Conservation (phyloP, 2,113 vertebrate genomes). For the Nipponia nippon region DNA sequence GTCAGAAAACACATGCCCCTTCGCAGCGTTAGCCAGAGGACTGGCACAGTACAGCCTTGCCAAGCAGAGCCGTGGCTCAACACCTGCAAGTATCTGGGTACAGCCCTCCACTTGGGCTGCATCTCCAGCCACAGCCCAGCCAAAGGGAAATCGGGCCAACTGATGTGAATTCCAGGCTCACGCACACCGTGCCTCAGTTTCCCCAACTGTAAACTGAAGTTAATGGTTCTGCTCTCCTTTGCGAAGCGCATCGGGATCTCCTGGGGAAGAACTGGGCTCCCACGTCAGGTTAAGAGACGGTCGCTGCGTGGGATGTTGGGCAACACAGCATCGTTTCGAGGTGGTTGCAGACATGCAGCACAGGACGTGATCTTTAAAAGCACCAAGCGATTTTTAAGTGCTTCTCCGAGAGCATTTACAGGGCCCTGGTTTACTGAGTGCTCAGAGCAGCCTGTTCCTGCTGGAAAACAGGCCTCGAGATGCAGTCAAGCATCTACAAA, state of each 20-base stretch:
- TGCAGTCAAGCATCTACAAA: background rate
- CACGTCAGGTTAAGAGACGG: accelerated
- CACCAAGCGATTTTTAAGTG: background rate
- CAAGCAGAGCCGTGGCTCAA: background rate
- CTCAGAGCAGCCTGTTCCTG: background rate
- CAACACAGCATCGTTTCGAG: accelerated
- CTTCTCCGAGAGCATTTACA: background rate
- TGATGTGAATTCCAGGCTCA: background rate
- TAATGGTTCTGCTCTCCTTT: background rate
- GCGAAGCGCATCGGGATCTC: background rate
- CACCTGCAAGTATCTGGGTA: background rate
- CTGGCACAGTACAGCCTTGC: no score
- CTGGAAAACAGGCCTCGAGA: background rate
- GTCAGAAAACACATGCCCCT: background rate
- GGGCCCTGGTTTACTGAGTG: slow-evolving; percentile 4
- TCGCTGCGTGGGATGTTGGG: accelerated
- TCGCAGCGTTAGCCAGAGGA: background rate
- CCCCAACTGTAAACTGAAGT: background rate
- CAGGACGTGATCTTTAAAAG: background rate
- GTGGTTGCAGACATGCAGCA: background rate
- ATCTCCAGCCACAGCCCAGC: background rate
- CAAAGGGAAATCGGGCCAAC: accelerated
- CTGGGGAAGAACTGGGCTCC: background rate
- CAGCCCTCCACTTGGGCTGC: background rate
- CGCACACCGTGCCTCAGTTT: accelerated